Evolutionary conservation across 2,113 vertebrate genomes (phyloP).

Genomic region (Callopanchax toddi): DNA sequence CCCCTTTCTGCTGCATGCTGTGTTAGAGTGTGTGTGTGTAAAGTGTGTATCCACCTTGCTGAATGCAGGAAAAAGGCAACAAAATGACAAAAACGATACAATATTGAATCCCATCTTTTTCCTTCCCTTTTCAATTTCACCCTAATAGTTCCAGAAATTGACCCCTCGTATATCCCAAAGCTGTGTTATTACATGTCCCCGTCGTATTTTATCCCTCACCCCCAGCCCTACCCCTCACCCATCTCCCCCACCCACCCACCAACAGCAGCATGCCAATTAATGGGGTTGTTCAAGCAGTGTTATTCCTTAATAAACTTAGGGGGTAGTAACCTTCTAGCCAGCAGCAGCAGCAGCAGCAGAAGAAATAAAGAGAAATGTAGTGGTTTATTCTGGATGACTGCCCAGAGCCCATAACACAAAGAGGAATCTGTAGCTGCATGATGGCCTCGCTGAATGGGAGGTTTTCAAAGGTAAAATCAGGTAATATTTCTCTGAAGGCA

Average conservation of each 20-base stretch:
- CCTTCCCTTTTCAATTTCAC: conserved; percentile 65
- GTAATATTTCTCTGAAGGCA: conserved; percentile 21
- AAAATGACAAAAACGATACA: conserved; percentile 42
- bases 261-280: conserved; percentile 71
- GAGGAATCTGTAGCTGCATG: conserved; percentile 60
- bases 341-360: conserved; percentile 66
- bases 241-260: conserved; percentile 57
- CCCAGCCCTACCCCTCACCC: neutral
- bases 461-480: conserved; percentile 22
- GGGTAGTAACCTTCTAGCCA: conserved; percentile 73
- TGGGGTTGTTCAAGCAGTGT: conserved; percentile 65
- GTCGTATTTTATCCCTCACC: conserved; percentile 62
- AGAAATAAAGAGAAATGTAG: conserved; percentile 72
- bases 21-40: conserved; percentile 30
- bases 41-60: conserved; percentile 35
- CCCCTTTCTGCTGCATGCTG: conserved; percentile 30
- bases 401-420: conserved; percentile 69
- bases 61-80: conserved; percentile 56
- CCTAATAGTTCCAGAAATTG: conserved; percentile 69
- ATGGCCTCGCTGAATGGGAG: conserved; percentile 21
- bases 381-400: conserved; percentile 80
- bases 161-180: conserved; percentile 73
- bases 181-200: conserved; percentile 68
- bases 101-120: conserved; percentile 40
- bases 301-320: conserved; percentile 79